Conservation (phyloP, 2,888 invertebrate species). For the Miltochrista miniata region DNA sequence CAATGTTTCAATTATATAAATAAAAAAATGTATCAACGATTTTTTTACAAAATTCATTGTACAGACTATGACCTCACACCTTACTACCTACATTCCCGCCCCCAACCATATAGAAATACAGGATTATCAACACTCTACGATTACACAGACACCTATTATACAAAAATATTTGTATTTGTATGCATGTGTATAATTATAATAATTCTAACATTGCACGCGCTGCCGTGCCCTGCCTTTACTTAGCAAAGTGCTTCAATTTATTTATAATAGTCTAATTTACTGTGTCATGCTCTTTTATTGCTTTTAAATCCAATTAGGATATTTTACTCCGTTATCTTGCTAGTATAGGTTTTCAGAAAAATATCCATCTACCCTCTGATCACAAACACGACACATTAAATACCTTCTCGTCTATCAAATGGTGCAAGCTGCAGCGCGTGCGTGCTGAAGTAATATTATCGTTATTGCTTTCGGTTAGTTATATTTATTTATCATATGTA, state of each 20-base stretch:
- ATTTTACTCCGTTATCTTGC: not conserved
- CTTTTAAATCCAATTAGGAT: not conserved
- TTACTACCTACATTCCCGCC: conserved; percentile 16
- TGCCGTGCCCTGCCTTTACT: conserved; percentile 52
- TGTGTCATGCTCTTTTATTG: conserved; percentile 24
- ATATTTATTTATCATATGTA: conserved; percentile 73
- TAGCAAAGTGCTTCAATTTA: conserved; percentile 30
- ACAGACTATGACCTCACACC: conserved; percentile 1
- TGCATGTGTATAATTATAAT: conserved; percentile 74
- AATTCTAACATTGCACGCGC: conserved; percentile 71
- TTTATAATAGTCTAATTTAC: conserved; percentile 10
- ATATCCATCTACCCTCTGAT: conserved; percentile 7
- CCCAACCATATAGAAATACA: conserved; percentile 61
- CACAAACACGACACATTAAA: conserved; percentile 7
- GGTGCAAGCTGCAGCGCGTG: conserved; percentile 68
- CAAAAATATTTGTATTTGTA: conserved; percentile 80
- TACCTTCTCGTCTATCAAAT: conserved; percentile 12
- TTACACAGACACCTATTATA: conserved; percentile 79
- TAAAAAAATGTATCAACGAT: too few relatives aligned
- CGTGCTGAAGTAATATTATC: conserved; percentile 62
- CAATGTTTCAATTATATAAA: too few relatives aligned
- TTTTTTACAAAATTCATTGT: too few relatives aligned
- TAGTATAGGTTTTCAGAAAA: conserved; percentile 4
- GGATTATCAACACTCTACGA: conserved; percentile 76
- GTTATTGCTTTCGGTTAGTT: conserved; percentile 82